Evolutionary conservation across 2,888 invertebrate species (phyloP), one percentile per base, ranked within the genome.

Genomic region (Miltochrista miniata): DNA sequence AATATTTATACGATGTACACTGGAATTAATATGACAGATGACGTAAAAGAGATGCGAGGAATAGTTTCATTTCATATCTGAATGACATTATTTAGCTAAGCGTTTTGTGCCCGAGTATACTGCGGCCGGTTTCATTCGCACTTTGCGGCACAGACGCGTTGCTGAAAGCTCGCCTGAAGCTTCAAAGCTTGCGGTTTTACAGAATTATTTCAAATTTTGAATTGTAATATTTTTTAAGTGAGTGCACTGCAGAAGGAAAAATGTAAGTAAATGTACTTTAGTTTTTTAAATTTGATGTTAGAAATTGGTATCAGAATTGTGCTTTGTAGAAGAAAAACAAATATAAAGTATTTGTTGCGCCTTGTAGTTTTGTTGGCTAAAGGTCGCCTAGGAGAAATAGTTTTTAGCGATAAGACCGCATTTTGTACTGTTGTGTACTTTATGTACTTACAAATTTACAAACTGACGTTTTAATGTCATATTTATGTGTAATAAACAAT

Each of bases 121-220:
- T 91, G 90, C 90, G 85, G 88, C 87, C 85, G 74, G 68, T 56
- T 62, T 74, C 82, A 83, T 80, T 83, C 72, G 68, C 65, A 81
- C 76, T 85, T 85, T 90, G 88, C 88, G 83, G 85, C 85, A 89
- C 77, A 69, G 74, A 67, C 72, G 66, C 64, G 61, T 62, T 66
- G 64, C 71, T 70, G 77, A 74, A 83, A 78, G 72, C 77, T 69
- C 70, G 65, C 54, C 52, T 46, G 48, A 62, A 63, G 40, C 66
- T 61, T 68, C 66, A 64, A 68, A 68, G 68, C 62, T 55, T 47
- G 38, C 56, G 47, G 56, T 59, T 61, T 65, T 68, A 66, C 30
- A 35, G 24, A 35, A 44, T 41, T 34, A 45, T 39, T 30, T 31
- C 31, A n/a, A 43, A 48, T 41, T 48, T 29, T 4, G 18, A 44